phyloP scores from a whole-genome alignment of 1,140 invertebrate species.

The Sogatella furcifera region DNA sequence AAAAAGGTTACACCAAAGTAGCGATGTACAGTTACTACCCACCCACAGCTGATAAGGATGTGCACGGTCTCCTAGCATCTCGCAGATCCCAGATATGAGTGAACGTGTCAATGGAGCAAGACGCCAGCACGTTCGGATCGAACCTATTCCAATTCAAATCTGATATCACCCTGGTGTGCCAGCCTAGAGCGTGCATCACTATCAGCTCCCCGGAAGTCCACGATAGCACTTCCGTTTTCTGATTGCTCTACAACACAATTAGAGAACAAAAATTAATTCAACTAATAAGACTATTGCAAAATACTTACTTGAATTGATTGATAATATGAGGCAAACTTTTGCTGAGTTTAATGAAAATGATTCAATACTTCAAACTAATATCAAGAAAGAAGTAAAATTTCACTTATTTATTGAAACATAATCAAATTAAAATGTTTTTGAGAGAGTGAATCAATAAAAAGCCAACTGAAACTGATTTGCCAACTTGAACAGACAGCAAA shows the following conservation, averaged over 20 bases:
- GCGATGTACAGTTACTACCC: conserved; percentile 26
- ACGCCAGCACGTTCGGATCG: conserved; percentile 79
- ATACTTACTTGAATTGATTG: no score
- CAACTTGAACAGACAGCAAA: no score
- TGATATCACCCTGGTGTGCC: conserved; percentile 80
- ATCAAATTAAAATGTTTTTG: no score
- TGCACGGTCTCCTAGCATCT: conserved; percentile 66
- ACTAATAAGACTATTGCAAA: no score
- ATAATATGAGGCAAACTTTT: no score
- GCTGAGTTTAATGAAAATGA: no score
- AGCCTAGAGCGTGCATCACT: conserved; percentile 59
- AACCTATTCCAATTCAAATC: conserved; percentile 89
- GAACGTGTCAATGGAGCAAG: conserved; percentile 88
- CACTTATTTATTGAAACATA: no score
- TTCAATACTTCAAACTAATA: no score
- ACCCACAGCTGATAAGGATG: conserved; percentile 72
- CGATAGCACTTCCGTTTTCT: conserved; percentile 69
- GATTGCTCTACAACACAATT: conserved; percentile 73
- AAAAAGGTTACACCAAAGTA: no score
- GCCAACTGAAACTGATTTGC: no score
- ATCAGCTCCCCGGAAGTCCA: conserved; percentile 57
- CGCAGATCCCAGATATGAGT: conserved; percentile 89
- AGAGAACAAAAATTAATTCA: no score
- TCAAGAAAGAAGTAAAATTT: conserved; percentile 13
- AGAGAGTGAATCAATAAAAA: no score